phyloP scores from a whole-genome alignment of 30 jellyfish, hydroid and myxozoan genomes.

The Phacellophora camtschatica region DNA sequence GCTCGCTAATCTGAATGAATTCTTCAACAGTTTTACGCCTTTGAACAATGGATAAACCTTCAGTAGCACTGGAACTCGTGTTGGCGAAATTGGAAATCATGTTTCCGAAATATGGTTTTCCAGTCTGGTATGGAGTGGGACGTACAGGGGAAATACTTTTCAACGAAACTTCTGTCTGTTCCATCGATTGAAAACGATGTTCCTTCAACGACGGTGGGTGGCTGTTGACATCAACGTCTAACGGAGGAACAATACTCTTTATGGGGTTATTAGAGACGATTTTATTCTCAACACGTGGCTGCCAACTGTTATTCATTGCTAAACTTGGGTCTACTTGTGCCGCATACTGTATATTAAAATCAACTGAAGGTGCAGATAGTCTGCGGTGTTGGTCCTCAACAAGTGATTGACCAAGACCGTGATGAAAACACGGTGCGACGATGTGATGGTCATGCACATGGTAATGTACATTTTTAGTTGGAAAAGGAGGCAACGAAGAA shows the following conservation, averaged over 20 bases:
- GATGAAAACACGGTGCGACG: conserved; percentile 7
- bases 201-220: background rate
- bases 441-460: conserved; percentile 23
- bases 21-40: background rate
- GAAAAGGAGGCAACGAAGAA: background rate
- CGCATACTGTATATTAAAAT: background rate
- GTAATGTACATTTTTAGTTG: background rate
- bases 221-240: background rate
- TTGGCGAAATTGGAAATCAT: background rate
- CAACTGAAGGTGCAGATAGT: background rate
- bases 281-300: background rate
- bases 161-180: background rate
- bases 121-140: background rate
- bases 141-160: background rate
- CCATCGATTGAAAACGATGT: background rate
- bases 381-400: background rate
- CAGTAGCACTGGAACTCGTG: background rate
- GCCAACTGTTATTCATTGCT: background rate
- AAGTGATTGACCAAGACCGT: background rate
- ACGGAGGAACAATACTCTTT: background rate
- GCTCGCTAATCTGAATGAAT: background rate
- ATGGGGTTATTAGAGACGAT: too few species aligned
- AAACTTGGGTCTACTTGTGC: background rate
- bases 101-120: background rate
- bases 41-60: background rate